phyloP scores from a whole-genome alignment of 2,888 invertebrate species.

The Muscina levida region DNA sequence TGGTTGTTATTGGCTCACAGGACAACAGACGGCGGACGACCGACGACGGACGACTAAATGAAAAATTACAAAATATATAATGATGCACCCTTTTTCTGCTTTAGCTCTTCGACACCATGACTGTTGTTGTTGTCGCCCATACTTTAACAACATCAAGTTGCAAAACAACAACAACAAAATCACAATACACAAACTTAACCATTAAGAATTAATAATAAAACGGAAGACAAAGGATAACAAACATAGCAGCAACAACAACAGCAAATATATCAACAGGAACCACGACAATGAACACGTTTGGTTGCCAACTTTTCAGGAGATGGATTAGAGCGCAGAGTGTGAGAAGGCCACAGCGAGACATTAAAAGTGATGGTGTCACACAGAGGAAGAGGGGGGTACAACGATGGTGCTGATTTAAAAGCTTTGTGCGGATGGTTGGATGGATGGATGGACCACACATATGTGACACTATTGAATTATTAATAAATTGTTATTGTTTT shows the following conservation, averaged over 20 bases:
- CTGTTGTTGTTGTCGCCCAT: not conserved
- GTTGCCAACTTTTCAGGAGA: not conserved
- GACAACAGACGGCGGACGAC: not conserved
- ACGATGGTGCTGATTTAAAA: not conserved
- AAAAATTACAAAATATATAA: conserved; percentile 73
- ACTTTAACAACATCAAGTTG: too few relatives aligned
- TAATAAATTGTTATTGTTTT: conserved; percentile 70
- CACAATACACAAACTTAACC: conserved; percentile 37
- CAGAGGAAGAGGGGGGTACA: conserved; percentile 27
- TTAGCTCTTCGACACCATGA: conserved; percentile 1
- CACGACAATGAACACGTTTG: conserved; percentile 32
- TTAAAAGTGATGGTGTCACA: conserved; percentile 16
- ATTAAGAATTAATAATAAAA: conserved; percentile 58
- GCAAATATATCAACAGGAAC: not conserved
- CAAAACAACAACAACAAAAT: not conserved
- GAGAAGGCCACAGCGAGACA: too few relatives aligned
- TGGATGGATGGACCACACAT: conserved; percentile 65
- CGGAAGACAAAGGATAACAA: conserved; percentile 54
- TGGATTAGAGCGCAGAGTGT: too few relatives aligned
- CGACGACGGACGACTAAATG: conserved; percentile 60
- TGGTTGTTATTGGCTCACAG: conserved; percentile 21
- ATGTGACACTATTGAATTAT: conserved; percentile 76
- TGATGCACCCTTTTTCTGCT: conserved; percentile 66
- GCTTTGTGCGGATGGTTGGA: conserved; percentile 2
- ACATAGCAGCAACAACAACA: not conserved